Evolutionary conservation across 2,888 invertebrate species (phyloP).

Genomic region (Tipula lateralis): DNA sequence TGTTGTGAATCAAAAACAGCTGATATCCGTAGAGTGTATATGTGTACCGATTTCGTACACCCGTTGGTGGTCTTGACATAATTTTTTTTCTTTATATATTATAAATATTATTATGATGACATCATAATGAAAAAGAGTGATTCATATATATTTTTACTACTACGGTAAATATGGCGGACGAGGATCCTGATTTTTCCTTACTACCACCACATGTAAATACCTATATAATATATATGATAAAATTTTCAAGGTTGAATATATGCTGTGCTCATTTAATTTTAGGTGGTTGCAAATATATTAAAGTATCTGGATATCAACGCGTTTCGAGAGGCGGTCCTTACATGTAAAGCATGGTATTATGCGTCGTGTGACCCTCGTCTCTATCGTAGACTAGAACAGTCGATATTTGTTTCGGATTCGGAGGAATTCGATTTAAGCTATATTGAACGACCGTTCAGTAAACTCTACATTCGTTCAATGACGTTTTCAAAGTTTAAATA

Average conservation of each 20-base stretch:
- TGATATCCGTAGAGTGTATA: background rate
- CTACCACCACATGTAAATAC: background rate
- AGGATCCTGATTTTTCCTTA: background rate
- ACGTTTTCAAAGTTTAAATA: background rate
- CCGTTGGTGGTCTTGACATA: background rate
- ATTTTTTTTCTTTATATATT: background rate
- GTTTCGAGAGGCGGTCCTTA: background rate
- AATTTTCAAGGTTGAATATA: background rate
- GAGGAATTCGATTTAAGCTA: background rate
- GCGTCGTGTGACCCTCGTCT: background rate
- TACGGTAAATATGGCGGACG: background rate
- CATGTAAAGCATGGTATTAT: background rate
- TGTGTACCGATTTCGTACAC: background rate
- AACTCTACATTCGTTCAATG: background rate
- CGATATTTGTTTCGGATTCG: background rate
- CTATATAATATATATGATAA: background rate
- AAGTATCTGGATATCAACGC: background rate
- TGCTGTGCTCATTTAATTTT: background rate
- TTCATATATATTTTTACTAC: background rate
- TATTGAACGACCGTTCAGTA: background rate
- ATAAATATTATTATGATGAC: background rate
- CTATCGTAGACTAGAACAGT: background rate
- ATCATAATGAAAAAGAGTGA: background rate
- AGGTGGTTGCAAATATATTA: background rate
- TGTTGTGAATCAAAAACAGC: background rate